Base-by-base conservation (phyloP, 2,888 invertebrate species). In the Pseudococcus jackbeardsleyi region DNA sequence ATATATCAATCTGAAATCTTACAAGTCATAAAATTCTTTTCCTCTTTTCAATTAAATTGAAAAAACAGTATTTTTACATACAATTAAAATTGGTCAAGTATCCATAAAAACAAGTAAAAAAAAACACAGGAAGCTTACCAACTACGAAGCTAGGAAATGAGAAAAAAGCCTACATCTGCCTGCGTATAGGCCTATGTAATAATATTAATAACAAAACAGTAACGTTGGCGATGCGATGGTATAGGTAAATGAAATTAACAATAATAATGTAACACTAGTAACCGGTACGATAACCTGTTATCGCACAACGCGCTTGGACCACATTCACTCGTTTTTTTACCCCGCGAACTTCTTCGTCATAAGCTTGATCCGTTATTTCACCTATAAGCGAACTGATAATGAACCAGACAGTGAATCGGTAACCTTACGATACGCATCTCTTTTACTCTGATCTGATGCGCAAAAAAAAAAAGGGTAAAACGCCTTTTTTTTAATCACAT, bases 231-330 rank as follows among this genome's bases (percentile, higher is more conserved):
- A 19, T 9, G 26, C 26, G 26, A 68, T 33, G 17, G 19, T 72
- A 39, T 33, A 72, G 72, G 72, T 72, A 33, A 72, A 72, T 72
- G 33, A 72, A 72, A 72, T 72, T 64, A 64, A 85, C 42, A 42
- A 85, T 64, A 59, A 39, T 33, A 85, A 85, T 85, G 85, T 85
- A 85, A 85, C 42, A 85, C 85, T 39, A 46, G 85, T 85, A 85
- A 85, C 85, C 85, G 64, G 85, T 64, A 85, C 64, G 64, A 59
- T 85, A 85, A 85, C 85, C 85, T 85, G 68, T 85, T 85, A 85
- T 85, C 85, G 64, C 54, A 85, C 68, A 50, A 68, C 64, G 33
- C 64, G 33, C 64, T 64, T 85, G 72, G 64, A 85, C 64, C 85
- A 42, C 85, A 39, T 85, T 85, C 33, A 72, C 84, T 84, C 54